Base-by-base conservation (phyloP, 1,140 invertebrate genomes). In the Solenopsis fugax region DNA sequence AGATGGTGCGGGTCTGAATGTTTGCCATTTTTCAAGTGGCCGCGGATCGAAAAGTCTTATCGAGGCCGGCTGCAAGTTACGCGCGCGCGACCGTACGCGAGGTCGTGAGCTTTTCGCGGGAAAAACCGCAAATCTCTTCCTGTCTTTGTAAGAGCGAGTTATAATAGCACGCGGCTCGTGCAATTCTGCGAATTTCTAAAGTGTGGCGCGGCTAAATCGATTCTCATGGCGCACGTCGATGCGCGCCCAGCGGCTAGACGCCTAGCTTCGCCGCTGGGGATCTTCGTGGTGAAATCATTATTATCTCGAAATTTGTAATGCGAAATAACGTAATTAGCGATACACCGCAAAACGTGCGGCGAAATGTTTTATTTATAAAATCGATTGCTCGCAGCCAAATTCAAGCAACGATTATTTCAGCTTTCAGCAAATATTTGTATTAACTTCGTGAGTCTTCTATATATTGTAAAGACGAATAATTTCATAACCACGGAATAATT, bases 1-100 rank as follows among this genome's bases (percentile, higher is more conserved):
- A 91, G 87, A 91, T 87, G 82, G 73, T 77, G 90, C 78, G 80
- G 77, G 50, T 69, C 34, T 72, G 50, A 67, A 71, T 89, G 86
- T 91, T 88, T 87, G 84, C 80, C 75, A 64, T 86, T 65, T 82
- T 58, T 56, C 75, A 85, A 90, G 41, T 75, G 50, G 71, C 45
- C 24, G 50, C 52, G 9, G 62, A 45, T 87, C n/a, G 58, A 75
- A 64, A 58, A 80, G 54, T 64, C 69, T 87, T 90, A 90, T 89
- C 85, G 76, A 7, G 7, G 12, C n/a, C 18, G 29, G 6, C 58
- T n/a, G 54, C 13, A 1, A 69, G 69, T 86, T 48, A 24, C 50
- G 58, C 37, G 62, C 56, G 56, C 37, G 62, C 45, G 24, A 12
- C 64, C 4, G 24, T 60, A 18, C 67, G 41, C 41, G 72, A 41